phyloP scores from a whole-genome alignment of 2,113 vertebrate genomes.

The Oophaga pumilio region DNA sequence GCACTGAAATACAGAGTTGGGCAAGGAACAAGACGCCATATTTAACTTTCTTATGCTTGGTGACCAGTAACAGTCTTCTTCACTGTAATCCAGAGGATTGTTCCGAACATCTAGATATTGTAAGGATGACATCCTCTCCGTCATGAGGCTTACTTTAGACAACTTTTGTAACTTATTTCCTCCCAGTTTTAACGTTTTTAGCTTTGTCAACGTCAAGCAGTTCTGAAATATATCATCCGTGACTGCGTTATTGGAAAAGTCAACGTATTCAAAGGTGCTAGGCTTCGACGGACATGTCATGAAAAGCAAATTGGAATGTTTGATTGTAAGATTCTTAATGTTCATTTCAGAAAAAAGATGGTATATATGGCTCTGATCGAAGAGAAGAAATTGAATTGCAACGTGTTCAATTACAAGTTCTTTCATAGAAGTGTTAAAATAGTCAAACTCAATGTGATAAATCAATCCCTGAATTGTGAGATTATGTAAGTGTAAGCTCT shows the following conservation, averaged over 20 bases:
- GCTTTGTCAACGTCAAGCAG: conserved; percentile 69
- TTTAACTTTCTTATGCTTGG: conserved; percentile 72
- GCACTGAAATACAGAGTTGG: conserved; percentile 76
- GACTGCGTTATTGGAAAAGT: conserved; percentile 80
- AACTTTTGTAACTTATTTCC: conserved; percentile 82
- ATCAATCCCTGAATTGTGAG: conserved; percentile 49
- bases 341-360: conserved; percentile 78
- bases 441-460: not conserved
- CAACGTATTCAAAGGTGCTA: conserved; percentile 74
- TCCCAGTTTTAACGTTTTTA: conserved; percentile 72
- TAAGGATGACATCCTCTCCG: conserved; percentile 76
- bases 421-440: conserved; percentile 65
- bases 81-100: conserved; percentile 74
- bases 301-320: conserved; percentile 73
- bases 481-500: conserved; percentile 69
- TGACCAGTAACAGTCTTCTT: conserved; percentile 73
- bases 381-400: conserved; percentile 65
- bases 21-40: conserved; percentile 79
- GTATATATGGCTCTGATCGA: conserved; percentile 76
- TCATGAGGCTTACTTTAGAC: conserved; percentile 70
- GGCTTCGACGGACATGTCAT: conserved; percentile 80
- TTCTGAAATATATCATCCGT: conserved; percentile 79
- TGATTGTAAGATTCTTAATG: conserved; percentile 71
- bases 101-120: conserved; percentile 76
- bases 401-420: conserved; percentile 63